These are phyloP conservation scores for Drosophila oshimai DNA, from an alignment of 1,140 invertebrate genomes.

Conservation along the genomic window DNA sequence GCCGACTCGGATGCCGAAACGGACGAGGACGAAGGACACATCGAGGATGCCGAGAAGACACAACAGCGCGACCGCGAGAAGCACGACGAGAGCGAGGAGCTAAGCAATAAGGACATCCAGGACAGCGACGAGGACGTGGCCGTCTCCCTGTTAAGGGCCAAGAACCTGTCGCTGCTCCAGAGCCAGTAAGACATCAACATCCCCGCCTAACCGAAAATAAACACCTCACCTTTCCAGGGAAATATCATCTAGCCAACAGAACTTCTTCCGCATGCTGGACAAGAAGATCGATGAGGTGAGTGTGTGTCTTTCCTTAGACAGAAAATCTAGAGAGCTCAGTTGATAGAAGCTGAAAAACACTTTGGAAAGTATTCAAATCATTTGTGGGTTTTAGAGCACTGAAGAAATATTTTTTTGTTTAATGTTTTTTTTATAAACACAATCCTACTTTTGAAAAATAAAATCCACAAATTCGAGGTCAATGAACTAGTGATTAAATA, in stretches of 20 bases:
- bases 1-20: constrained; percentile 81
- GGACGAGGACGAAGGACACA: constrained; percentile 81
- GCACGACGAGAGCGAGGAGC: constrained; percentile 75
- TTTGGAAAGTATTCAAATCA: too few relatives aligned
- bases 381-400: neutral
- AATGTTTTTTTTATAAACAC: neutral
- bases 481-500: neutral
- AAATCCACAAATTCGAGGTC: neutral
- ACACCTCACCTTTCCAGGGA: constrained; percentile 86
- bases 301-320: too few relatives aligned
- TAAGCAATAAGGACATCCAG: constrained; percentile 81
- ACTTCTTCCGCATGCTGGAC: constrained; percentile 95
- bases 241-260: constrained; percentile 92
- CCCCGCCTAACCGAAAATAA: constrained; percentile 14
- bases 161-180: constrained; percentile 80
- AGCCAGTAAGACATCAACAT: constrained; percentile 74
- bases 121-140: constrained; percentile 80
- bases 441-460: neutral
- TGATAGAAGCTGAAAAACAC: too few relatives aligned
- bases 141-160: constrained; percentile 79
- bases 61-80: constrained; percentile 78
- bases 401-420: neutral
- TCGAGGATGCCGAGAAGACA: constrained; percentile 77
- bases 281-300: constrained; percentile 94
- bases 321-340: too few relatives aligned